Evolutionary conservation across 2,888 invertebrate species (phyloP), one percentile per base, ranked within the genome.

Genomic region (Tetranychus piercei): DNA sequence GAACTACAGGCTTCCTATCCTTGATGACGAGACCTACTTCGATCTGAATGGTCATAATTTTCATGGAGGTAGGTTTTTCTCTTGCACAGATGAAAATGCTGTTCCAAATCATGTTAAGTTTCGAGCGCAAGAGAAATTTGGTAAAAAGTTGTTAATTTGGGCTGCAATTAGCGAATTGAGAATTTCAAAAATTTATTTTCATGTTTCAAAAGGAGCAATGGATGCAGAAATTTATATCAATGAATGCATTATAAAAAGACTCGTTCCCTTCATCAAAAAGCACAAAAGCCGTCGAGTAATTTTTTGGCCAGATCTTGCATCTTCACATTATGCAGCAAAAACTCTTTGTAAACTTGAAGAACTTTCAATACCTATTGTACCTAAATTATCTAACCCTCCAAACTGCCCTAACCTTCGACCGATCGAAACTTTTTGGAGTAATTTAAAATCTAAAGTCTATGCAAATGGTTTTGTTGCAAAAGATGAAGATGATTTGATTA

Each of bases 251-350:
- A 4, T 4, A 4, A 65, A 2, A 4, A 65, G 65, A 65, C 6
- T 65, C 2, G 3, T 4, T n/a, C 2, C 2, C 3, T 4, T 4
- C 6, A 2, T 4, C 3, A 15, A n/a, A n/a, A n/a, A n/a, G n/a
- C n/a, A n/a, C n/a, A n/a, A n/a, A n/a, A n/a, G n/a, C n/a, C n/a
- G n/a, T n/a, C n/a, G n/a, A n/a, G n/a, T n/a, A n/a, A n/a, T n/a
- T n/a, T n/a, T n/a, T n/a, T n/a, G n/a, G n/a, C n/a, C n/a, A n/a
- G n/a, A n/a, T n/a, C n/a, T n/a, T n/a, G n/a, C n/a, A n/a, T n/a
- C n/a, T n/a, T n/a, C n/a, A n/a, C n/a, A n/a, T n/a, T n/a, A n/a
- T n/a, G n/a, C n/a, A n/a, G n/a, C n/a, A n/a, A n/a, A n/a, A n/a
- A n/a, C n/a, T n/a, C n/a, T n/a, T n/a, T n/a, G n/a, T n/a, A n/a